phyloP scores from a whole-genome alignment of 1,140 invertebrate genomes.

The Sogatella furcifera region DNA sequence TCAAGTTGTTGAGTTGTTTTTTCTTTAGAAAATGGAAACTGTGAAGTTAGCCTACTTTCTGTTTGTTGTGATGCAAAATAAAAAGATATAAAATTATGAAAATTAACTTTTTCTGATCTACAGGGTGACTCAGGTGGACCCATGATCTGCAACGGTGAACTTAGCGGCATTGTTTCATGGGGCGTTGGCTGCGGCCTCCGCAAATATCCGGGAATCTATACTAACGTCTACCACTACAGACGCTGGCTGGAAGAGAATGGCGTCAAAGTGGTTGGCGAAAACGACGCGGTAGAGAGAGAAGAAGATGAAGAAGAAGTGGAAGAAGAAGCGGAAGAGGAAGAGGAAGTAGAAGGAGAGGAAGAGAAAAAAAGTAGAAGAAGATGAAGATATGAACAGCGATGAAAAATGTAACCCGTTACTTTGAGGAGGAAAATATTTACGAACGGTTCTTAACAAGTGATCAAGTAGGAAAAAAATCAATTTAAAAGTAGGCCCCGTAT shows the following conservation, averaged over 20 bases:
- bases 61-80: no score
- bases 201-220: slow-evolving; percentile 47
- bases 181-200: slow-evolving; percentile 40
- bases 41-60: no score
- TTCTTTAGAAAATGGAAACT: no score
- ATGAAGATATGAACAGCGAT: no score
- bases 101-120: neutral
- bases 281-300: neutral
- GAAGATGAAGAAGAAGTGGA: neutral
- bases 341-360: neutral
- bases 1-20: no score
- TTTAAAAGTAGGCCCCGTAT: no score
- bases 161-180: slow-evolving; percentile 39
- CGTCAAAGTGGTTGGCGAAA: neutral
- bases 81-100: no score
- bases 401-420: neutral
- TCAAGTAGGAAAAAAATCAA: no score
- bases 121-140: slow-evolving; percentile 31
- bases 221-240: slow-evolving; percentile 31
- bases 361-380: neutral
- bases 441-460: neutral
- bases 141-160: slow-evolving; percentile 19
- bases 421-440: neutral
- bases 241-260: slow-evolving; percentile 2
- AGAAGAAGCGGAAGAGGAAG: neutral